phyloP scores from a whole-genome alignment of 1,140 invertebrate species.

The Zaprionus gabonicus region DNA sequence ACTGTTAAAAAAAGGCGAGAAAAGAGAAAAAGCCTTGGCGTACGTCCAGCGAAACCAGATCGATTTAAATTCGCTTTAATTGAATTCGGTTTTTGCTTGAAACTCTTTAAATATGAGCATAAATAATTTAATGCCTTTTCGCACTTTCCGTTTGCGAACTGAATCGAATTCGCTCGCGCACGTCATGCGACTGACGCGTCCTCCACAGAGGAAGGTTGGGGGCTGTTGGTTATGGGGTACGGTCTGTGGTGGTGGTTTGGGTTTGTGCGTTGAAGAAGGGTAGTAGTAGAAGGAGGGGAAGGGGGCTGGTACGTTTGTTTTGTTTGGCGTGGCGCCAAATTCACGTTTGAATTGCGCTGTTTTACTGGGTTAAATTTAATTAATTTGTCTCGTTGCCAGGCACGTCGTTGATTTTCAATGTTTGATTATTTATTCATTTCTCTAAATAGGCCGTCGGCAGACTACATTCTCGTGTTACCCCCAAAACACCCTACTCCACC shows the following conservation, averaged over 20 bases:
- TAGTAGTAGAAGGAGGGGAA: background rate
- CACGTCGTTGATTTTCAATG: constrained; percentile 59
- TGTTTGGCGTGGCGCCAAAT: constrained; percentile 62
- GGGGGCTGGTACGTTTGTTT: constrained; percentile 25
- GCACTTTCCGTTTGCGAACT: constrained; percentile 54
- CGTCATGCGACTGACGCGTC: constrained; percentile 23
- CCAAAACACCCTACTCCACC: background rate
- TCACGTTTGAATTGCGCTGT: constrained; percentile 54
- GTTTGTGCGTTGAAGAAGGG: no score
- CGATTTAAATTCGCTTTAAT: constrained; percentile 70
- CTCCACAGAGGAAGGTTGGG: background rate
- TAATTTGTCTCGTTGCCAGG: constrained; percentile 71
- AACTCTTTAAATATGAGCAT: constrained; percentile 61
- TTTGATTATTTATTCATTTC: constrained; percentile 78
- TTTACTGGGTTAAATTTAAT: constrained; percentile 83
- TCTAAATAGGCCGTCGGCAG: constrained; percentile 49
- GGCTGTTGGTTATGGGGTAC: no score
- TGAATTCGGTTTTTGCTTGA: constrained; percentile 47
- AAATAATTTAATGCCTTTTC: constrained; percentile 79
- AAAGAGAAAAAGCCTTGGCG: constrained; percentile 43
- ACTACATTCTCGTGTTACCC: background rate
- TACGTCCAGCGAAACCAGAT: constrained; percentile 58
- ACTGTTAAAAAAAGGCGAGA: constrained; percentile 18
- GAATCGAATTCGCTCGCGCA: constrained; percentile 41
- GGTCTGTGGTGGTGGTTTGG: background rate